Conservation (phyloP, 2,888 invertebrate genomes). For the Lasioglossum pauxillum region DNA sequence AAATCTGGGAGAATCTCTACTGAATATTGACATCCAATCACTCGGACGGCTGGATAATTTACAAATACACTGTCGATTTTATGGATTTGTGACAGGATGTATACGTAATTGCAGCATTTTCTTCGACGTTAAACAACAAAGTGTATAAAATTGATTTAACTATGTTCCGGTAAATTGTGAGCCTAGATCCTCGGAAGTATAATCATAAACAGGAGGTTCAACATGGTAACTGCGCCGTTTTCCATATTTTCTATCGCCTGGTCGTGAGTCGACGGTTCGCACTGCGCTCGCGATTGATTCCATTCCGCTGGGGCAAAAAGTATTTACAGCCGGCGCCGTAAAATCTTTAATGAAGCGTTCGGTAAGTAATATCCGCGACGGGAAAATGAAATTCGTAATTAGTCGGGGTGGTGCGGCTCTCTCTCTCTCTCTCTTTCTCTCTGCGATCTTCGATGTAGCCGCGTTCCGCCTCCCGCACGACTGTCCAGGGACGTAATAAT, state of each 20-base stretch:
- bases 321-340: conserved; percentile 3
- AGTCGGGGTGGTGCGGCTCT: conserved; percentile 6
- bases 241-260: neutral
- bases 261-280: neutral
- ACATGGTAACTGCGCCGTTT: neutral
- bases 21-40: neutral
- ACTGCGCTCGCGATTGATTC: conserved; percentile 16
- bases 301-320: neutral
- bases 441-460: neutral
- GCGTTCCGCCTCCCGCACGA: conserved; percentile 38
- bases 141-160: too few relatives aligned
- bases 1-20: neutral
- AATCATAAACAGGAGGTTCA: neutral
- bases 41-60: neutral
- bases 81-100: neutral
- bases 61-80: neutral
- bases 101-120: too few relatives aligned
- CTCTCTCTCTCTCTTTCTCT: neutral
- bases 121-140: too few relatives aligned
- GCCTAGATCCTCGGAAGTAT: neutral
- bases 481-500: conserved; percentile 63
- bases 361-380: conserved; percentile 27
- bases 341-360: conserved; percentile 36
- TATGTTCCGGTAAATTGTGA: neutral
- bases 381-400: conserved; percentile 57